Evolutionary conservation across 92 coral and sea anemone species (phyloP), one percentile per base, ranked within the genome.

Genomic region (Porites cylindrica): DNA sequence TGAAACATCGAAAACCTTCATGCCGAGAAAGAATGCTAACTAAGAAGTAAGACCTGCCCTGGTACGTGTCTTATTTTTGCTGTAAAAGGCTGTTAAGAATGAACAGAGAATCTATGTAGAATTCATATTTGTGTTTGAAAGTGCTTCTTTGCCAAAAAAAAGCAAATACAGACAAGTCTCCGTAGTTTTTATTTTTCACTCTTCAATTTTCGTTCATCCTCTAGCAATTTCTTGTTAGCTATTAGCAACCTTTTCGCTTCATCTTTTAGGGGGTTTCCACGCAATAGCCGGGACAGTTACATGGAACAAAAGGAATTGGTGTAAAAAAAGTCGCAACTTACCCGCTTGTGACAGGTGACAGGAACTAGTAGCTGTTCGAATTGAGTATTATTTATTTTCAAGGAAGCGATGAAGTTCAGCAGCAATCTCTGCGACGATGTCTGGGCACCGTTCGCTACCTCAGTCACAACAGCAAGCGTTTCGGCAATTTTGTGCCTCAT

Each of bases 391-490:
- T 56, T 10, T 14, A 43, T 13, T 13, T 38, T 1, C 11, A n/a
- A n/a, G 7, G 18, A 74, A 51, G 51, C 14, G 65, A 92, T 92
- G 95, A 72, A 26, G n/a, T 92, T 92, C 61, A 86, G 91, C 20
- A 86, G 80, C 7, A 91, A 92, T 75, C 80, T 89, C 1, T 92
- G 95, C 66, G 79, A 74, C 51, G 85, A 85, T 64, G 91, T 89
- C 1, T 82, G 81, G 91, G 95, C 98, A 54, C 98, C 98, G 74
- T 80, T 90, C 73, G 90, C 79, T 10, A 85, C 93, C 43, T 94
- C 98, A 38, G 86, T 92, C 72, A 78, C 85, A 0, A 92, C 98
- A 11, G 86, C 98, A 6, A 76, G 88, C 53, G 54, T 92, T 61
- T 89, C 98, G 84, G 90, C 92, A 71, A 65, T 94, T 82, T 83